Base-by-base conservation (phyloP, 1,140 invertebrate species). In the Cephus cinctus region DNA sequence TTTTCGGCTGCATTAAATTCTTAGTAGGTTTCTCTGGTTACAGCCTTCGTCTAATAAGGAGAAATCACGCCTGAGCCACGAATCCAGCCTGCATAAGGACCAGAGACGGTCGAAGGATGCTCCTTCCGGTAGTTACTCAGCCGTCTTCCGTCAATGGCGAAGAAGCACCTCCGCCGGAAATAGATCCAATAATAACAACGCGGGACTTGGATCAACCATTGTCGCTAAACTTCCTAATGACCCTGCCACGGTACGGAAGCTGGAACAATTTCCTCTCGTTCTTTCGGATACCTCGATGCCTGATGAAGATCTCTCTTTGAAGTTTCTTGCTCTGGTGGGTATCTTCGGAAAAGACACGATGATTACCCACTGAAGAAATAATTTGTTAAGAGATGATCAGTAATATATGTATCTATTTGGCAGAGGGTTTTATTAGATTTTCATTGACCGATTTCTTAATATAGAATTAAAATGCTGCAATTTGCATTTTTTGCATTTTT, bases 241-340 rank as follows among this genome's bases (percentile, higher is more conserved):
- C 38, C 18, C 43, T 1, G 38, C 38, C 4, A 50, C 59, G 5
- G 34, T 62, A 1, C 54, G n/a, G 27, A 67, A 69, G 23, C 50
- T 71, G 48, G 63, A 71, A 40, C 61, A 65, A n/a, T 73, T 73
- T 23, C 69, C 71, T 5, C 30, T 64, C 14, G 54, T 65, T 9
- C 50, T 69, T 5, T 72, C 68, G 6, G 71, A 73, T 18, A 39
- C 63, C 2, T 60, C 61, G 2, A 66, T 62, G 57, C 68, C 64
- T 2, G 71, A 72, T 5, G 67, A 69, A 14, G 71, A 73, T 45
- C 47, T 71, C 0, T 73, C 71, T 5, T 49, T 73, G 18, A 73
- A 73, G 44, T 72, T 66, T 43, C 64, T 73, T 15, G 71, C 71
- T 8, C 50, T 73, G 54, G 71, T 73, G 41, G 54, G 58, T 59